Evolutionary conservation across 2,113 vertebrate species (phyloP).

Genomic region (Phylloscopus trochilus): DNA sequence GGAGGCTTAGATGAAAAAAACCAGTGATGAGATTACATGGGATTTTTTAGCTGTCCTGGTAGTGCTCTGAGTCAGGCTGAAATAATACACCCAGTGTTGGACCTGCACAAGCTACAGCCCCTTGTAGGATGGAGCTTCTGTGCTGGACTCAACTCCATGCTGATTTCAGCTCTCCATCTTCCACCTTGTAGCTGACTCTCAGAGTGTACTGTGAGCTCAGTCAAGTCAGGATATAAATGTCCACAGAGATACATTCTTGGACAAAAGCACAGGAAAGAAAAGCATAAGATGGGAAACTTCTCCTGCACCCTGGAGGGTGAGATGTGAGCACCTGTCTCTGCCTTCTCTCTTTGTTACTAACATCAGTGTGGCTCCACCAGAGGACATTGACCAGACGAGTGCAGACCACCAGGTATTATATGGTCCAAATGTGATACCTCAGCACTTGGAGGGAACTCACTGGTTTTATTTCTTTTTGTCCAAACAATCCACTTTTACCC

Average conservation of each 20-base stretch:
- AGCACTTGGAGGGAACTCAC: not conserved
- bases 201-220: not conserved
- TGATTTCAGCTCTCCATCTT: not conserved
- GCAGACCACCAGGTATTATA: not conserved
- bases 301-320: not conserved
- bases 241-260: not conserved
- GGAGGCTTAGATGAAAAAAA: not conserved
- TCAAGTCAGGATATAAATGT: rapidly evolving
- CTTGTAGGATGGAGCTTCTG: not conserved
- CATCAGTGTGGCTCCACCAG: not conserved
- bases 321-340: not conserved
- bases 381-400: not conserved
- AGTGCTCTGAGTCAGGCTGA: not conserved
- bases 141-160: not conserved
- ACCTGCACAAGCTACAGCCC: not conserved
- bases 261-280: not conserved
- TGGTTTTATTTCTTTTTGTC: not conserved
- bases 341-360: not conserved
- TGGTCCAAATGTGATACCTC: not conserved
- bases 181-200: not conserved
- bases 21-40: not conserved
- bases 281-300: not conserved
- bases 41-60: not conserved
- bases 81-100: not conserved
- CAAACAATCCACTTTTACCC: not conserved